Evolutionary conservation across 1,140 invertebrate species (phyloP), one percentile per base, ranked within the genome.

Genomic region (Procambarus clarkii): DNA sequence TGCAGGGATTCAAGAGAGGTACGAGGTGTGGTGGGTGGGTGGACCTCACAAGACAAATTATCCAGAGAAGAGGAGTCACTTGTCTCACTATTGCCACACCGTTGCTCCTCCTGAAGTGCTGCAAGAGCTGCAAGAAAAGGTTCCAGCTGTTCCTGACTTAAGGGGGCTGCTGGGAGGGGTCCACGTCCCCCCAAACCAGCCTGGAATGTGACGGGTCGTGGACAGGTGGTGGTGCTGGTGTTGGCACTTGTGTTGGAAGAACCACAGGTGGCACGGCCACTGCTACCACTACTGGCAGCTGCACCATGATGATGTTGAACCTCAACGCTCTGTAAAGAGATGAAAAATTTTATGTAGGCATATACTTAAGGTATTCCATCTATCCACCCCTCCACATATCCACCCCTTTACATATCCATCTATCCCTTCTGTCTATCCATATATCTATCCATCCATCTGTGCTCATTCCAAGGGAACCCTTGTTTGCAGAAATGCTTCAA

Each of bases 61-160:
- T 91, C 90, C 78, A 91, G 78, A 9, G 90, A 91, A 58, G 90
- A 91, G 5, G 84, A 86, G 84, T 91, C 90, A 58, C 90, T 91
- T 21, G n/a, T 48, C 50, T 69, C 80, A 60, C 88, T 71, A 60
- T 60, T 64, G n/a, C 74, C 76, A n/a, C 82, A 18, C 60, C 78
- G 90, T 48, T 89, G 87, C 24, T 91, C 90, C 69, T 86, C 84
- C 84, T 87, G 84, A 64, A 91, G 84, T 45, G 90, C 90, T 58
- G 85, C 85, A 21, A 91, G 79, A 5, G 90, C 90, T 13, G 90
- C 69, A 45, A 91, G 90, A 64, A 91, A 91, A 13, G 90, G 90
- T 45, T 86, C 90, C 77, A 91, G 84, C 90, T 91, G 90, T 50
- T 91, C 84, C 46, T 84, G 50, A 46, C 90, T 91, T 46, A 91